Evolutionary conservation across 2,888 invertebrate species (phyloP), one percentile per base, ranked within the genome.

Genomic region (Cyrtodaria siliqua): DNA sequence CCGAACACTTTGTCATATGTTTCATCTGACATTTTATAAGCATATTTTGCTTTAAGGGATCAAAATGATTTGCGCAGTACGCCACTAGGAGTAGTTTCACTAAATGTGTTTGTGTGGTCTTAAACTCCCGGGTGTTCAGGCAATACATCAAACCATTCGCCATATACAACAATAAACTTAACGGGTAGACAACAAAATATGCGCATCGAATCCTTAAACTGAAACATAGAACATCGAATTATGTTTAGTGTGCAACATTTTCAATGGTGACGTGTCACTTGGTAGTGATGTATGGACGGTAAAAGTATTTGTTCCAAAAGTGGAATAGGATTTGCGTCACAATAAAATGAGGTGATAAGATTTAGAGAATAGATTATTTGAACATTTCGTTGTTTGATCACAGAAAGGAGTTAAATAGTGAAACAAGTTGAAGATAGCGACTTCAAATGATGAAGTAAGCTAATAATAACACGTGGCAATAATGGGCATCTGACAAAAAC

Each of bases 21-120:
- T n/a, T n/a, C n/a, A n/a, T n/a, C n/a, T n/a, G n/a, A n/a, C n/a
- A n/a, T n/a, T n/a, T n/a, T n/a, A n/a, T n/a, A n/a, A n/a, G n/a
- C n/a, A n/a, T n/a, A n/a, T n/a, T n/a, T n/a, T n/a, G n/a, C n/a
- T n/a, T n/a, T n/a, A n/a, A n/a, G n/a, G n/a, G n/a, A n/a, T n/a
- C n/a, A n/a, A n/a, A n/a, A n/a, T n/a, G n/a, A n/a, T n/a, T n/a
- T n/a, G n/a, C n/a, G n/a, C n/a, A n/a, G n/a, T n/a, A n/a, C n/a
- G n/a, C n/a, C n/a, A n/a, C n/a, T n/a, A n/a, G n/a, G n/a, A n/a
- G n/a, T n/a, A n/a, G n/a, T n/a, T n/a, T n/a, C n/a, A n/a, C n/a
- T n/a, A 8, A 33, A 33, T 33, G 12, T 9, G 4, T 40, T n/a
- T 69, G 75, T 75, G 75, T 75, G 75, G 75, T 66, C 75, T 49